Conservation (phyloP, 2,888 invertebrate species). For the Heliconius charithonia region DNA sequence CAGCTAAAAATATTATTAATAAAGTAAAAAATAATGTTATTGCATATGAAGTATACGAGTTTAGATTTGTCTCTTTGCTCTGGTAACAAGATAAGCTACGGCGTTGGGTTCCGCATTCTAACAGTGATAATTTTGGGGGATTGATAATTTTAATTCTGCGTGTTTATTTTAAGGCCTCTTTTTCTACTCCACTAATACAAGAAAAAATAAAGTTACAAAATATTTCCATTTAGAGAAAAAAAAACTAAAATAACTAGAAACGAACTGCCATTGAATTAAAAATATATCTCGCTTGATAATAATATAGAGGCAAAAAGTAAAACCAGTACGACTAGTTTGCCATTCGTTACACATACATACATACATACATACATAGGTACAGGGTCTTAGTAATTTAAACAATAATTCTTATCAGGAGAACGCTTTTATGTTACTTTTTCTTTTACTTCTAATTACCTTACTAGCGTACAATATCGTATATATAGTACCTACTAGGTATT, state of each 20-base stretch:
- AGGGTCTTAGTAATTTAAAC: conserved; percentile 8
- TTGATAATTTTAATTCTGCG: neutral
- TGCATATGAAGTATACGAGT: neutral
- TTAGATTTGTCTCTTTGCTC: neutral
- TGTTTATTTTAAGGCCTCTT: neutral
- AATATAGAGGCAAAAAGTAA: neutral
- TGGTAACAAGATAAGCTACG: neutral
- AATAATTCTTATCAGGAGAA: conserved; percentile 3
- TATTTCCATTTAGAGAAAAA: neutral
- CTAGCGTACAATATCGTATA: no score
- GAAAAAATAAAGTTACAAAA: neutral
- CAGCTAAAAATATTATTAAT: neutral
- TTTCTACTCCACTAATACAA: neutral
- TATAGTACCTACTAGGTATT: no score
- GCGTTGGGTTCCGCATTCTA: neutral
- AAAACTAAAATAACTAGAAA: neutral
- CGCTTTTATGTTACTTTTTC: neutral
- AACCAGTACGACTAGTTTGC: conserved; percentile 15
- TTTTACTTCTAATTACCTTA: conserved; percentile 5
- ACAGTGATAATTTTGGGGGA: no score
- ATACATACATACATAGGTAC: neutral
- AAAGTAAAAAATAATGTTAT: neutral
- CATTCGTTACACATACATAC: conserved; percentile 12
- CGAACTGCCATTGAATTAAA: neutral
- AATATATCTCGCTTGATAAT: neutral